A percentile compares a stretch with the other conserved stretches of the same genome.
Evolutionary conservation across 2,113 vertebrate genomes (phyloP).

Genomic region (Rhodinocichla rosea): DNA sequence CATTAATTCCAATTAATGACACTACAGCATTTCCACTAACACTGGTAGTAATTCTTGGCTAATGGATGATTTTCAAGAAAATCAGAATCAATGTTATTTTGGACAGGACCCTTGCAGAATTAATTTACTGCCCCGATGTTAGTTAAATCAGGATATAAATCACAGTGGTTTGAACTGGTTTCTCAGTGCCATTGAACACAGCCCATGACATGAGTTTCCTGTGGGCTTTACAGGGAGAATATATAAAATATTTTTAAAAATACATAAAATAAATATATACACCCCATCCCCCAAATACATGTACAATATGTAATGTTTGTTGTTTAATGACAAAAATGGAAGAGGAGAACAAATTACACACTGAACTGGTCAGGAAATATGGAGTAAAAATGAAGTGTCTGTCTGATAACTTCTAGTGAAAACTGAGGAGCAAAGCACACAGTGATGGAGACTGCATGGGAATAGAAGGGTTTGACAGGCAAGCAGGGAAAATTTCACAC

Average conservation of each 20-base stretch:
- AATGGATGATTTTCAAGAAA: slow-evolving; percentile 74
- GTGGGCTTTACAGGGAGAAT: background rate
- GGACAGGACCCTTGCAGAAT: slow-evolving; percentile 63
- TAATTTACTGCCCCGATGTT: slow-evolving; percentile 48
- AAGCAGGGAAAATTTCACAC: background rate
- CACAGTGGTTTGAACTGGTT: background rate
- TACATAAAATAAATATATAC: background rate
- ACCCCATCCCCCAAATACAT: background rate
- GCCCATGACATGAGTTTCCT: background rate
- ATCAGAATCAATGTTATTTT: slow-evolving; percentile 71
- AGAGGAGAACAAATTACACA: background rate
- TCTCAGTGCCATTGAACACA: background rate
- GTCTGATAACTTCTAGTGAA: background rate
- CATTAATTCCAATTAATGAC: slow-evolving; percentile 79
- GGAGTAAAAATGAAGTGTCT: slow-evolving; percentile 7
- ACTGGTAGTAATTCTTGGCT: slow-evolving; percentile 72
- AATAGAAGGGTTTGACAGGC: background rate
- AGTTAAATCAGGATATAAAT: slow-evolving; percentile 42
- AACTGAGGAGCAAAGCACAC: background rate
- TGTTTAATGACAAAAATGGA: background rate
- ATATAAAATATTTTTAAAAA: background rate
- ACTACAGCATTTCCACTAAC: slow-evolving; percentile 71
- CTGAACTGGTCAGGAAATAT: background rate
- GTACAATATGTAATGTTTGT: background rate
- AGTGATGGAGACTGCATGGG: background rate